Conservation (phyloP, 1,140 invertebrate genomes). For the Drosophila cardini region DNA sequence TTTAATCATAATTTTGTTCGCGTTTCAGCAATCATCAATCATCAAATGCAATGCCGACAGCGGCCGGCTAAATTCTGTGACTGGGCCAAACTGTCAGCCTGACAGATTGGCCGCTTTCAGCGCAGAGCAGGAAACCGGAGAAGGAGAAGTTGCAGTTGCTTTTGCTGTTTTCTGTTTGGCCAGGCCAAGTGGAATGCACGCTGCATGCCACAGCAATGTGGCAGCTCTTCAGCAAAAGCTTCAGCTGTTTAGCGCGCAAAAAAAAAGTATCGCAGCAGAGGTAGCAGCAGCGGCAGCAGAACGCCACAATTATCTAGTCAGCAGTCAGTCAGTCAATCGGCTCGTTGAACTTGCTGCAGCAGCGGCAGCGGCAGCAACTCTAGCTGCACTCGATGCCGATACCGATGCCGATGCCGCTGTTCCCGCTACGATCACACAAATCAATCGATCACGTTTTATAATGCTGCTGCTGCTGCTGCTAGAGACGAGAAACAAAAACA, state of each 20-base stretch:
- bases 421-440: conserved; percentile 73
- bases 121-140: conserved; percentile 58
- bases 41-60: conserved; percentile 73
- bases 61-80: conserved; percentile 70
- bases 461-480: conserved; percentile 47
- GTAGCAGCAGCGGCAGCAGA: conserved; percentile 75
- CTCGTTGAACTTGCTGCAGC: conserved; percentile 79
- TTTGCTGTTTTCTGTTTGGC: conserved; percentile 7
- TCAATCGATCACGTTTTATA: conserved; percentile 84
- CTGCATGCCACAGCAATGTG: conserved; percentile 53
- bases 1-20: conserved; percentile 84
- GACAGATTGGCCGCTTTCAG: conserved; percentile 81
- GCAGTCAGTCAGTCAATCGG: conserved; percentile 82
- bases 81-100: conserved; percentile 80
- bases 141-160: conserved; percentile 22
- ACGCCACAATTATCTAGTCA: conserved; percentile 84
- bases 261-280: conserved; percentile 44
- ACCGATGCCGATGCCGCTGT: conserved; percentile 22
- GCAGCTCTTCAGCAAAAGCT: conserved; percentile 32
- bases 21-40: conserved; percentile 84
- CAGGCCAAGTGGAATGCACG: conserved; percentile 64
- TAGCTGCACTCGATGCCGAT: conserved; percentile 35
- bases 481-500: conserved; percentile 27
- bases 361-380: conserved; percentile 41
- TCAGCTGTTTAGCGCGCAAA: conserved; percentile 72